Evolutionary conservation across 2,113 vertebrate species (phyloP).

Genomic region (Ptilonorhynchus violaceus): DNA sequence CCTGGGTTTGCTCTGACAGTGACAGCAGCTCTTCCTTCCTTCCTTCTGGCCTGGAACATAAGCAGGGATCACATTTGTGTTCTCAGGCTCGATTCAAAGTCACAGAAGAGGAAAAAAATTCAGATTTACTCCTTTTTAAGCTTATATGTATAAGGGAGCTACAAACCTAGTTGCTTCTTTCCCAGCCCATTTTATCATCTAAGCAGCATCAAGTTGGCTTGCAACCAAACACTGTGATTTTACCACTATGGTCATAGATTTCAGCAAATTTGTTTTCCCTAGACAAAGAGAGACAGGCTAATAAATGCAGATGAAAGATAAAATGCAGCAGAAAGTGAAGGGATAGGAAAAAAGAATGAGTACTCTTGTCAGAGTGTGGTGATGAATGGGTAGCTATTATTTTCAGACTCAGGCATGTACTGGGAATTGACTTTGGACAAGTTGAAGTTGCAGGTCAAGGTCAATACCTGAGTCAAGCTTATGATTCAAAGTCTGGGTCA

Average conservation of each 20-base stretch:
- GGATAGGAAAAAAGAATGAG: neutral
- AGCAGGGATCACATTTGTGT: neutral
- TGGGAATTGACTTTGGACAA: neutral
- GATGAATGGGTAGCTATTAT: conserved; percentile 36
- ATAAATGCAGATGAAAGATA: conserved; percentile 58
- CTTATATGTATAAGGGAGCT: neutral
- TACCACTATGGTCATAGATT: conserved; percentile 3
- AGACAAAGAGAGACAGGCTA: conserved; percentile 35
- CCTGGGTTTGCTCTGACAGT: neutral
- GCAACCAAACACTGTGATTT: conserved; percentile 10
- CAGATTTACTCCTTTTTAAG: neutral
- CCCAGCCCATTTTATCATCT: conserved; percentile 6
- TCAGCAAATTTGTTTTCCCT: conserved; percentile 40
- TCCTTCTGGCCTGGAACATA: neutral
- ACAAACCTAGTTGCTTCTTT: neutral
- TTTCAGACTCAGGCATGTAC: neutral
- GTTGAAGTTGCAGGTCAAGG: conserved; percentile 24
- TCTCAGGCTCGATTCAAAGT: neutral
- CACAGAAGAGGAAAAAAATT: neutral
- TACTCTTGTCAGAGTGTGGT: conserved; percentile 4
- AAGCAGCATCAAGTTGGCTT: neutral
- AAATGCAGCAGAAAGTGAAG: conserved; percentile 41
- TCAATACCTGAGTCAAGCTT: neutral
- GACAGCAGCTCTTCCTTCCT: neutral
- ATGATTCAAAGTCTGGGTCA: neutral